Evolutionary conservation across 2,888 invertebrate genomes (phyloP).

Genomic region (Nyleta sp.): DNA sequence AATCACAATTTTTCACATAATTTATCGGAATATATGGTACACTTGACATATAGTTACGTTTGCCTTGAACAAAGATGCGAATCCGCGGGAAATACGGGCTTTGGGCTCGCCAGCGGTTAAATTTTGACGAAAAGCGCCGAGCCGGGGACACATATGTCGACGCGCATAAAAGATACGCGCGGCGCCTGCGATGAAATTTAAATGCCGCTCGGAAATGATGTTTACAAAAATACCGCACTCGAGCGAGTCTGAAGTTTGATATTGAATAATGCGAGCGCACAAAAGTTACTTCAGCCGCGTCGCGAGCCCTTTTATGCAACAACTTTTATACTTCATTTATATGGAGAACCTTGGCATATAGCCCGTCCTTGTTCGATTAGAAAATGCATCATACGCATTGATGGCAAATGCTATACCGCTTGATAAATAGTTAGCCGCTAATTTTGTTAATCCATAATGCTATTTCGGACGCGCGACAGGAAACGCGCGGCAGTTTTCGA

Average conservation of each 20-base stretch:
- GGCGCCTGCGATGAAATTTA: slow-evolving; percentile 30
- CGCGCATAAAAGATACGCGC: slow-evolving; percentile 10
- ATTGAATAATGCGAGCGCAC: slow-evolving; percentile 27
- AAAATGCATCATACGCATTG: slow-evolving; percentile 36
- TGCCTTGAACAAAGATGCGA: too few relatives aligned
- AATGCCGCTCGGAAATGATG: slow-evolving; percentile 20
- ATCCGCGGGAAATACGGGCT: background rate
- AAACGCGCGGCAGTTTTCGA: background rate
- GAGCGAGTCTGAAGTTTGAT: slow-evolving; percentile 19
- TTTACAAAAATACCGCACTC: slow-evolving; percentile 28
- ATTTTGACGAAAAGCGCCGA: slow-evolving; percentile 23
- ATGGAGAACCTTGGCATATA: slow-evolving; percentile 57
- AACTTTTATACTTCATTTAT: slow-evolving; percentile 35
- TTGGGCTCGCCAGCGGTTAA: slow-evolving; percentile 5
- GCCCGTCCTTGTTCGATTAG: slow-evolving; percentile 54
- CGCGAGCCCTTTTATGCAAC: slow-evolving; percentile 33
- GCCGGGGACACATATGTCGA: slow-evolving; percentile 8
- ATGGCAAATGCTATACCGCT: slow-evolving; percentile 29
- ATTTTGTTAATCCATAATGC: slow-evolving; percentile 22
- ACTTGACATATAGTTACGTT: too few relatives aligned
- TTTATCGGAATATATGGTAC: too few relatives aligned
- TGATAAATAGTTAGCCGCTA: slow-evolving; percentile 13
- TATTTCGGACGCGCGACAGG: background rate
- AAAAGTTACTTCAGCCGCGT: slow-evolving; percentile 31
- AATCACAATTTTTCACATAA: too few relatives aligned